phyloP scores from a whole-genome alignment of 1,140 invertebrate genomes.

The Pemphigus obesinymphae region DNA sequence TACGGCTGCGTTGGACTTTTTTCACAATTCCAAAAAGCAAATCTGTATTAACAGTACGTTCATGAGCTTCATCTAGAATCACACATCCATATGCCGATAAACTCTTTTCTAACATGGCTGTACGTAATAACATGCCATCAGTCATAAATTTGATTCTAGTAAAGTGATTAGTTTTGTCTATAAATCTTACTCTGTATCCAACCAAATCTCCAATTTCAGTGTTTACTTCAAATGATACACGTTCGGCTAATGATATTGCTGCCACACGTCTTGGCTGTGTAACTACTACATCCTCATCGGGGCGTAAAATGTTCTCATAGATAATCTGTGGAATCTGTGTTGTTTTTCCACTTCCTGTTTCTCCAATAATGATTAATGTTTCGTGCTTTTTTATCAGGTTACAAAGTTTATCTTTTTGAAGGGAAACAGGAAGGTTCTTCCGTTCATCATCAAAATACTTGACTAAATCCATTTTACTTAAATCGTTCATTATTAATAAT shows the following conservation, averaged over 20 bases:
- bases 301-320: constrained; percentile 57
- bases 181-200: constrained; percentile 90
- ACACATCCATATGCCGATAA: constrained; percentile 75
- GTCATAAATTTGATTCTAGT: constrained; percentile 88
- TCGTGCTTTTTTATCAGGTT: constrained; percentile 58
- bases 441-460: constrained; percentile 36
- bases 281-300: constrained; percentile 64
- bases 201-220: constrained; percentile 66
- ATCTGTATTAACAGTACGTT: constrained; percentile 93
- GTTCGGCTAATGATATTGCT: constrained; percentile 79
- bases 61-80: constrained; percentile 96
- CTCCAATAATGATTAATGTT: constrained; percentile 76
- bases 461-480: constrained; percentile 29
- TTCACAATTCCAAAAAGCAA: constrained; percentile 81
- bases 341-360: constrained; percentile 86
- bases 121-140: constrained; percentile 90
- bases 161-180: constrained; percentile 68
- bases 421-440: constrained; percentile 6
- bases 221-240: constrained; percentile 77
- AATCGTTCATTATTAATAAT: constrained; percentile 22
- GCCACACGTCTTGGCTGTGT: constrained; percentile 88
- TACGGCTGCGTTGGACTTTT: constrained; percentile 68
- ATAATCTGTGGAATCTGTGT: constrained; percentile 84
- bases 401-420: constrained; percentile 44
- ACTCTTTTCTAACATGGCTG: constrained; percentile 71